Evolutionary conservation across 2,113 vertebrate species (phyloP).

Genomic region (Microtus montanus): DNA sequence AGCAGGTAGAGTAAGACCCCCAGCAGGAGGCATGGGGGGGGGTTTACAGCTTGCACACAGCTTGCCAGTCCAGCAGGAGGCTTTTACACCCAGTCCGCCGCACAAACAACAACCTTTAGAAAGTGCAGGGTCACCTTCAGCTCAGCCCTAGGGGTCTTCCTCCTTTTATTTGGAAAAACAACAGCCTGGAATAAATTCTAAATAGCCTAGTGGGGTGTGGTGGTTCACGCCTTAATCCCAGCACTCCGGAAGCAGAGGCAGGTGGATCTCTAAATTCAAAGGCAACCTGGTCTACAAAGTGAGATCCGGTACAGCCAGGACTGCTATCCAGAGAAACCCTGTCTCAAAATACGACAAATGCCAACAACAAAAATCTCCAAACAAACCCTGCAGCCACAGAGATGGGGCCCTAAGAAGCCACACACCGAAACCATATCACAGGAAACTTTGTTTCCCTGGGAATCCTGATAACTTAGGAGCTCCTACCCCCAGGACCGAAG

Average conservation of each 20-base stretch:
- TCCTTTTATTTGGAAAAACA: neutral
- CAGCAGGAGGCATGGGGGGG: too few species aligned
- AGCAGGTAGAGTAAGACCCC: neutral
- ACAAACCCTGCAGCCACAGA: neutral
- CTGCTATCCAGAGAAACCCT: neutral
- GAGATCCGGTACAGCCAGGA: neutral
- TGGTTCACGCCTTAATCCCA: neutral
- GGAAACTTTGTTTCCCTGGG: neutral
- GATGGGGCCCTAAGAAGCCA: neutral
- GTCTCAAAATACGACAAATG: neutral
- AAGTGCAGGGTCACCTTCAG: neutral
- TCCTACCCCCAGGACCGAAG: neutral
- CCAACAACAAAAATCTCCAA: neutral
- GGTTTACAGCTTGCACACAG: accelerated
- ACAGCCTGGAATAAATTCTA: neutral
- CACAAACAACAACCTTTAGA: too few species aligned
- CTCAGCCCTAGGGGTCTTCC: neutral
- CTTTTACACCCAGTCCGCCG: too few species aligned
- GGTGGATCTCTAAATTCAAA: neutral
- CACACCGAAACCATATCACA: neutral
- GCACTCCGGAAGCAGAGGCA: neutral
- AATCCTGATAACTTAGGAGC: neutral
- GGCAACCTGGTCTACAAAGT: neutral
- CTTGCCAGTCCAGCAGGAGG: neutral
- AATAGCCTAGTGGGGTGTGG: neutral